Conservation (phyloP, 2,797 vertebrate genomes). For the Perodicticus potto region DNA sequence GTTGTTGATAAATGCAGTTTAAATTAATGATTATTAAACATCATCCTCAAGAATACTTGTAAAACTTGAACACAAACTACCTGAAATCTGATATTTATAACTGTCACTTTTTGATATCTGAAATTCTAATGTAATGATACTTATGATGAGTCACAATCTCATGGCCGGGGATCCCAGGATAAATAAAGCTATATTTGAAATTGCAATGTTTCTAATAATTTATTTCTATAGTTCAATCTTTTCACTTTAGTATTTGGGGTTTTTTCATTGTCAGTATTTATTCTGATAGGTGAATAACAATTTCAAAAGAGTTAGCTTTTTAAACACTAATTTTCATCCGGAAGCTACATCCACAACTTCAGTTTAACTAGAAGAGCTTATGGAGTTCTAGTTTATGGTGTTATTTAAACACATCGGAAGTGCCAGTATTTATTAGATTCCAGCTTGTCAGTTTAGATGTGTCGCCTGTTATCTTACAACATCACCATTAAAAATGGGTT, state of each 20-base stretch:
- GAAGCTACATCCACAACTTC: background rate
- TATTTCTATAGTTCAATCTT: background rate
- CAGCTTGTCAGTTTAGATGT: background rate
- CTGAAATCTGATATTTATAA: background rate
- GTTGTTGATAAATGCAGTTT: slow-evolving; percentile 44
- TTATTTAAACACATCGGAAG: background rate
- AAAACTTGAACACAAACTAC: slow-evolving; percentile 52
- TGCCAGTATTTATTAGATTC: background rate
- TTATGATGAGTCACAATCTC: slow-evolving; percentile 13
- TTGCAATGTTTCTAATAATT: slow-evolving; percentile 4
- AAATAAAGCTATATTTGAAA: slow-evolving; percentile 51
- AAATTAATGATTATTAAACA: background rate
- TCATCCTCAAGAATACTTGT: slow-evolving; percentile 34
- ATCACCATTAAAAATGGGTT: background rate
- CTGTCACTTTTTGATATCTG: background rate
- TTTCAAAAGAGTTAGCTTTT: slow-evolving; percentile 7
- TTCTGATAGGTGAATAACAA: background rate
- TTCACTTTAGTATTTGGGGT: background rate
- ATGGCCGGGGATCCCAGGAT: background rate
- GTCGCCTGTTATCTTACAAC: background rate
- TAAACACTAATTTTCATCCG: slow-evolving; percentile 44
- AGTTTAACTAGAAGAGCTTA: slow-evolving; percentile 26
- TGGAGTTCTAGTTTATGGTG: background rate
- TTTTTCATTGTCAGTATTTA: slow-evolving; percentile 17
- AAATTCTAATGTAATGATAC: slow-evolving; percentile 61